These are phyloP conservation scores for Marisa cornuarietis DNA, from an alignment of 1,140 invertebrate species.

Conservation along the genomic window DNA sequence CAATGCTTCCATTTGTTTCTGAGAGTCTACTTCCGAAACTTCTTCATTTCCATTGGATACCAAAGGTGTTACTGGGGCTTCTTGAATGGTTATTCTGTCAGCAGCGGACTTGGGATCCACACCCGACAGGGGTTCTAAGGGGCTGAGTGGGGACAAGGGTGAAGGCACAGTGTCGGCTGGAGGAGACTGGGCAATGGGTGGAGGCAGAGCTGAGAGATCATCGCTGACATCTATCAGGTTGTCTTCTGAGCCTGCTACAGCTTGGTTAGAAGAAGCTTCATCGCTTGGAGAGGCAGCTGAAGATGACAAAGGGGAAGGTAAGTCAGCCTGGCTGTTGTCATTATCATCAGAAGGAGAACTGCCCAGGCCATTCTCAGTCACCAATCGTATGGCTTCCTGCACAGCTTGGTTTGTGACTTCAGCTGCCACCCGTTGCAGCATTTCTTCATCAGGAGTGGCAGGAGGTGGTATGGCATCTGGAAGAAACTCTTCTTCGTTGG, in stretches of 20 bases:
- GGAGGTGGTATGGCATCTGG: not conserved
- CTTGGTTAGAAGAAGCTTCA: not conserved
- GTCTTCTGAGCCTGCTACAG: not conserved
- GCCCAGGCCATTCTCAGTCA: conserved; percentile 32
- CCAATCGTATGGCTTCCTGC: conserved; percentile 38
- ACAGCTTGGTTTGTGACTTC: conserved; percentile 35
- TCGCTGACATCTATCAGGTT: conserved; percentile 6
- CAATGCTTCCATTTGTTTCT: conserved; percentile 1
- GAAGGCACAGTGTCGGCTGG: conserved; percentile 20
- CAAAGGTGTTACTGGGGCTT: not conserved
- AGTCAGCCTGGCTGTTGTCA: not conserved
- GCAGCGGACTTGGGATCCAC: not conserved
- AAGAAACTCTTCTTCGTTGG: not conserved
- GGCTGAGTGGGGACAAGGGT: not conserved
- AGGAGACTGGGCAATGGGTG: conserved; percentile 9
- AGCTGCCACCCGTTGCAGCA: conserved; percentile 31
- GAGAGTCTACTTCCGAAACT: not conserved
- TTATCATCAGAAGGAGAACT: not conserved
- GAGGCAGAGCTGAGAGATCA: conserved; percentile 13
- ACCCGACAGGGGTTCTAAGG: conserved; percentile 5
- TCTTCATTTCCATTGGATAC: not conserved
- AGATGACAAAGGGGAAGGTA: conserved; percentile 2
- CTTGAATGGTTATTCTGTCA: not conserved
- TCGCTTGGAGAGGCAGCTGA: conserved; percentile 3
- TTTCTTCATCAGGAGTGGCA: conserved; percentile 20